A percentile compares a stretch with the other conserved stretches of the same genome.
phyloP scores from a whole-genome alignment of 2,113 vertebrate genomes.

The Chascanopsetta lugubris region DNA sequence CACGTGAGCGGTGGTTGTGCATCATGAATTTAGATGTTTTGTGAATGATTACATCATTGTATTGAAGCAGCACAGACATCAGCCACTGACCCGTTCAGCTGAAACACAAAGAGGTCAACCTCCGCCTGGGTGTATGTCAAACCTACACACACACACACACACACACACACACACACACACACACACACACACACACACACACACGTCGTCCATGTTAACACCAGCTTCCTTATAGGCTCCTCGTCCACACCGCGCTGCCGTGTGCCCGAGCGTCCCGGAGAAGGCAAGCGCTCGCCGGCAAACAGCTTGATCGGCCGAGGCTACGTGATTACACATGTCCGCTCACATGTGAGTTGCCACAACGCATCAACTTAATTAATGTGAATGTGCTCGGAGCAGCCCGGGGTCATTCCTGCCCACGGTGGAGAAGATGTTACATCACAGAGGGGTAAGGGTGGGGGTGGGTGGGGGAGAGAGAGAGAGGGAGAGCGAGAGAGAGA shows the following conservation, averaged over 20 bases:
- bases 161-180: background rate
- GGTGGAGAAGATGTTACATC: slow-evolving; percentile 66
- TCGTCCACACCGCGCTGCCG: background rate
- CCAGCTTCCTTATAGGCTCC: background rate
- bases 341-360: slow-evolving; percentile 70
- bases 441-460: too few species aligned
- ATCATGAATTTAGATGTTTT: too few species aligned
- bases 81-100: too few species aligned
- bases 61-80: too few species aligned
- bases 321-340: slow-evolving; percentile 63
- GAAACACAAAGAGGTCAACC: too few species aligned
- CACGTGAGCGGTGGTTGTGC: too few species aligned
- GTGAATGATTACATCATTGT: too few species aligned
- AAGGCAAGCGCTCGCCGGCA: slow-evolving; percentile 24
- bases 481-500: slow-evolving; percentile 9
- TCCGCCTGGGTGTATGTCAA: too few species aligned
- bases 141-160: background rate
- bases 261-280: background rate
- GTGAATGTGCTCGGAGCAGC: slow-evolving; percentile 60
- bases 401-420: slow-evolving; percentile 69
- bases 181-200: slow-evolving; percentile 10
- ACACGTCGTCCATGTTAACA: background rate
- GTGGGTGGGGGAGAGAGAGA: too few species aligned
- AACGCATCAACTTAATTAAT: slow-evolving; percentile 75
- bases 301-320: slow-evolving; percentile 61